These are phyloP conservation scores for Python bivittatus DNA, from an alignment of 2,113 vertebrate species.

Conservation along the genomic window DNA sequence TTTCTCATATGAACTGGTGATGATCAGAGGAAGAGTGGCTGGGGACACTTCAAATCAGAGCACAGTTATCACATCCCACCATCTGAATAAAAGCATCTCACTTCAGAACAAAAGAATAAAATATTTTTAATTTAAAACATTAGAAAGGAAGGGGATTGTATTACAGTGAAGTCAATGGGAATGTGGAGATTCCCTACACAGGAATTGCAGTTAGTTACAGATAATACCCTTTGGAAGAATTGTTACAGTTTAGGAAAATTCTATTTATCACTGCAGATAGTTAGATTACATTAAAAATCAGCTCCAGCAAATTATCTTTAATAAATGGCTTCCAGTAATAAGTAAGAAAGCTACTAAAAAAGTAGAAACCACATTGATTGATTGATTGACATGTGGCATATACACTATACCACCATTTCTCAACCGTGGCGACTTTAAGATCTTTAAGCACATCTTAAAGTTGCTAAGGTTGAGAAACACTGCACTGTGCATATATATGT, in stretches of 20 bases:
- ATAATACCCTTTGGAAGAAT: not conserved
- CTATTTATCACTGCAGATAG: not conserved
- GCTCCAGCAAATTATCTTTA: too few relatives aligned
- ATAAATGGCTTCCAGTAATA: not conserved
- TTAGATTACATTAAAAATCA: not conserved
- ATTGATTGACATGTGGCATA: too few relatives aligned
- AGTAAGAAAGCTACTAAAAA: not conserved
- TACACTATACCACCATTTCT: too few relatives aligned
- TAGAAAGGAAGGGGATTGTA: not conserved
- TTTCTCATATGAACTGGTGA: not conserved
- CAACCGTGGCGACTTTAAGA: too few relatives aligned
- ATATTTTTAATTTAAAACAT: not conserved
- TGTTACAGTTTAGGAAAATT: not conserved
- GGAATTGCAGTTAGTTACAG: not conserved
- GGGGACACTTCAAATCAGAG: not conserved
- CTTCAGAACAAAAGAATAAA: not conserved
- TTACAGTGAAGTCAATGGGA: not conserved
- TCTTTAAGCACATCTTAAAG: too few relatives aligned
- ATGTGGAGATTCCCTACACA: not conserved
- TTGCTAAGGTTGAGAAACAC: too few relatives aligned
- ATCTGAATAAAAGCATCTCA: not conserved
- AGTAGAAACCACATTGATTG: not conserved
- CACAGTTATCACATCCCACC: not conserved
- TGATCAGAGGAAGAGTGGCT: not conserved
- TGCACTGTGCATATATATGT: too few relatives aligned